phyloP scores from a whole-genome alignment of 1,140 invertebrate genomes.

The Aethina tumida region DNA sequence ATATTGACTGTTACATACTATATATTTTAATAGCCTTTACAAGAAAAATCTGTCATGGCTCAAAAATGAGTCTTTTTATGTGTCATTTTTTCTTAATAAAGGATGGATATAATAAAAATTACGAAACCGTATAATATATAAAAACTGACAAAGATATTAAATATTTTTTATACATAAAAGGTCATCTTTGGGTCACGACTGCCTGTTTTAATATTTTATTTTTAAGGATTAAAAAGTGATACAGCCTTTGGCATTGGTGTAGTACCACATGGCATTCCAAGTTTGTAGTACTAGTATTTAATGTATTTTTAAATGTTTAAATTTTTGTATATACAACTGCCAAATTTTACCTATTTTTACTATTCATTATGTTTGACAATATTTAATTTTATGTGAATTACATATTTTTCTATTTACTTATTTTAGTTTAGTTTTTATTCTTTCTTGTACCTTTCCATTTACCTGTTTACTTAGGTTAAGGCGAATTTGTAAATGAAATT shows the following conservation, averaged over 20 bases:
- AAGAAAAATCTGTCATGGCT: not conserved
- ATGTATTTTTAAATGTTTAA: conserved; percentile 13
- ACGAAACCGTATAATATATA: too few relatives aligned
- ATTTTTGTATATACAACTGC: conserved; percentile 20
- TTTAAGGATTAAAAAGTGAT: too few relatives aligned
- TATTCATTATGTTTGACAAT: conserved; percentile 16
- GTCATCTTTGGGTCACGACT: too few relatives aligned
- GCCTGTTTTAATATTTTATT: too few relatives aligned
- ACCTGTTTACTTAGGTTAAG: conserved; percentile 10
- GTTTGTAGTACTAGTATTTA: conserved; percentile 10
- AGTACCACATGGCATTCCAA: too few relatives aligned
- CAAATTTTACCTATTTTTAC: conserved; percentile 28
- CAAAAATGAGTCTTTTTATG: not conserved
- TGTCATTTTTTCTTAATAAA: conserved; percentile 10
- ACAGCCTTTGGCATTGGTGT: too few relatives aligned
- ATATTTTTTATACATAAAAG: too few relatives aligned
- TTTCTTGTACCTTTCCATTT: conserved; percentile 20
- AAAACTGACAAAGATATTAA: too few relatives aligned
- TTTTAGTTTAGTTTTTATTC: conserved; percentile 18
- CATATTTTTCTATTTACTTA: conserved; percentile 27
- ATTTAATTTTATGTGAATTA: conserved; percentile 22
- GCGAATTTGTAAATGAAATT: conserved; percentile 4
- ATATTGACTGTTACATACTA: conserved; percentile 9
- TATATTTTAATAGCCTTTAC: not conserved
- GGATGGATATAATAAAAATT: too few relatives aligned